Base-by-base conservation (phyloP, 1,140 invertebrate species). In the Musca domestica region DNA sequence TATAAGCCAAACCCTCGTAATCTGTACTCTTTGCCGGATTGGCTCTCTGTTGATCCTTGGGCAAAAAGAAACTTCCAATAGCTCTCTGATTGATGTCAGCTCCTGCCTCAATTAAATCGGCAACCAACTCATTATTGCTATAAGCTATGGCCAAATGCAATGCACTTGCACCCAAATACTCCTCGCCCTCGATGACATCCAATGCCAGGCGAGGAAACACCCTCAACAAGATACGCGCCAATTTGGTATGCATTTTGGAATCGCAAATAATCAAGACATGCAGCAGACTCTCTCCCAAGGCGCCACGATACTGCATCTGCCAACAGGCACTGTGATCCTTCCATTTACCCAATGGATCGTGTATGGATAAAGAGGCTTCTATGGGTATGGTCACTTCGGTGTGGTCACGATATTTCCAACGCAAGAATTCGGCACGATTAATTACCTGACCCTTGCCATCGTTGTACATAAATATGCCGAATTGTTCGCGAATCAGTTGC, bases 81-180 rank as follows among this genome's bases (percentile, higher is more conserved):
- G 96, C 96, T 75, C 95, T 85, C 80, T 98, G 95, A 75, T 91
- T 90, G 23, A 99, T 91, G 75, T 94, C 89, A 46, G 95, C 95
- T 0, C 95, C 95, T 23, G 91, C 90, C 74, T 95, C 92, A 2
- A 98, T 90, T 22, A 98, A 83, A 73, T 96, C 90, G 76, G 95
- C 93, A 0, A 98, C 95, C n/a, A 98, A 84, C 72, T 98, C 95
- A 74, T 98, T 95, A 82, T 98, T 98, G 74, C 89, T 92, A 77
- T 98, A 96, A 0, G 98, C 96, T 71, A 99, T 98, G 0, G 96
- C 95, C 54, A 99, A 85, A 82, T 99, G 98, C 20, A 99, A 84
- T 6, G 94, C 92, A 83, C 95, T 96, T 9, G 96, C 95, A 0
- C 94, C 96, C 76, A 95, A 87, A 85, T 98, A 98, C 84, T 99